Base-by-base conservation (phyloP, 2,888 invertebrate species). In the Hydrotaea cyrtoneurina region DNA sequence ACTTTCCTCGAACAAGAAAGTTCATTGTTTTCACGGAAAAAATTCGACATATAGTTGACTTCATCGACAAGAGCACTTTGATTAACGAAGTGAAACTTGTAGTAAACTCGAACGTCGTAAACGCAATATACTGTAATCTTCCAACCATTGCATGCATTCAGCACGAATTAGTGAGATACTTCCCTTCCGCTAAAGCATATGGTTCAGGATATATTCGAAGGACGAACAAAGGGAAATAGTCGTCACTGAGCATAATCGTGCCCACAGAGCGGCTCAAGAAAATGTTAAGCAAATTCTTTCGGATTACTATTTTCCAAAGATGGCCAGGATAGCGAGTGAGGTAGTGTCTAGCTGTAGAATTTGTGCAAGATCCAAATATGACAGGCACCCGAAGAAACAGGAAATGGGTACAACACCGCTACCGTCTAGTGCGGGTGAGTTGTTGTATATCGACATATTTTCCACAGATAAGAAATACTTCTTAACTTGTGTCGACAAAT, bases 401-500 rank as follows among this genome's bases (percentile, higher is more conserved):
- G 19, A 26, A 17, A 66, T 77, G 26, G 46, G n/a, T 31, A 17
- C 69, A 73, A 72, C 71, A 62, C 59, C 59, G 13, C 39, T 80
- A n/a, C 79, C 66, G 21, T 39, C 64, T 17, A 21, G 26, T 19
- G n/a, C 79, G 31, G 79, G 79, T 19, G 74, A 79, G 19, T 66
- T 79, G 21, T 64, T 73, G 1, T 74, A 66, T 73, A 46, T 72
- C 13, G 82, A 78, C 21, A 87, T 87, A 23, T 86, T 83, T 64
- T 86, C 74, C 0, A 39, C 87, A 15, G 80, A 84, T 46, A 46
- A 39, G 50, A 87, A 78, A 75, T 71, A 66, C 26, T 87, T 87
- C 31, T 74, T 86, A 21, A 86, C 85, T 5, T 87, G 81, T 19
- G 21, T 86, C 26, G 86, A 86, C 66, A 87, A 86, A 73, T 86